Evolutionary conservation across 2,113 vertebrate genomes (phyloP).

Genomic region (Pithys albifrons): DNA sequence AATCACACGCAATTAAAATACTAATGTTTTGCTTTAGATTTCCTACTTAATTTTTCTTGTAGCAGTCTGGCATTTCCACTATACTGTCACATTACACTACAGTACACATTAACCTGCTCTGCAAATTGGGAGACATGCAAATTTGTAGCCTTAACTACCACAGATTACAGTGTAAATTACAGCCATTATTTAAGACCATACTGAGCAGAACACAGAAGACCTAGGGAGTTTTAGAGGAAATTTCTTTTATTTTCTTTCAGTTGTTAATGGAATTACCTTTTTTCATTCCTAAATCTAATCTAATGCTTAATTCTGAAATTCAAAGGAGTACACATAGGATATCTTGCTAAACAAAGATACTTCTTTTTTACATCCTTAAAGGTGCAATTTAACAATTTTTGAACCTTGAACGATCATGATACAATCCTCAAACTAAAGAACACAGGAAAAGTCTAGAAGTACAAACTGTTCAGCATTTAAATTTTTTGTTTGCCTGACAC

Average conservation of each 20-base stretch:
- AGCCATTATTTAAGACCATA: neutral
- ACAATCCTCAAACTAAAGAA: neutral
- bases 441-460: neutral
- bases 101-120: neutral
- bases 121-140: neutral
- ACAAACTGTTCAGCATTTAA: neutral
- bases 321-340: neutral
- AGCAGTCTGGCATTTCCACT: neutral
- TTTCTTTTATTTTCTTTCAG: neutral
- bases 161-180: neutral
- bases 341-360: neutral
- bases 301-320: neutral
- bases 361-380: neutral
- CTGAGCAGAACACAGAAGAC: neutral
- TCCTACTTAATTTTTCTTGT: neutral
- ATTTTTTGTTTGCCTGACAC: neutral
- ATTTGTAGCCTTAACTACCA: neutral
- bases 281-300: neutral
- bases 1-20: neutral
- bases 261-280: neutral
- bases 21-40: neutral
- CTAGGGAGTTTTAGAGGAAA: neutral
- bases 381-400: neutral
- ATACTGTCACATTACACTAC: neutral
- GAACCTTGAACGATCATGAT: neutral